Evolutionary conservation across 2,113 vertebrate species (phyloP), one percentile per base, ranked within the genome.

Genomic region (Nycticebus coucang): DNA sequence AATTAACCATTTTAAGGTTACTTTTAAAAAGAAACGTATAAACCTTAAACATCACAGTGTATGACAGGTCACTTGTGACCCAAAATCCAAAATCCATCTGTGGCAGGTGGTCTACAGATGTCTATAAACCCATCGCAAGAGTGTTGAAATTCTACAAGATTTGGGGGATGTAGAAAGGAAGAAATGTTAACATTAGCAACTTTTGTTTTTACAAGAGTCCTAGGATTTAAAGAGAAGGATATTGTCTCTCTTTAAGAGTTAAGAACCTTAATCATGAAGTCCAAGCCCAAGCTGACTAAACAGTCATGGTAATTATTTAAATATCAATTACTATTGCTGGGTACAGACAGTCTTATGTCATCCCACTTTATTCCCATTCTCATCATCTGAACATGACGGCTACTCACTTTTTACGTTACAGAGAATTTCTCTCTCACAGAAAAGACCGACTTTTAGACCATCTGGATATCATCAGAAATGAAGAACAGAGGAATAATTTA

Each of bases 401-500:
- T 55, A 84, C 75, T 92, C 85, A 64, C 85, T 89, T 85, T 87
- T 80, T 87, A 90, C 75, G 83, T 96, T 91, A 95, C 89, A 94
- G 97, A 90, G 92, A 90, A 94, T 96, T 82, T 90, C 86, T 66
- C 82, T 91, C 26, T 77, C 35, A 14, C 83, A 93, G 88, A 86
- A 91, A 96, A 97, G 91, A 83, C 0, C 78, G 95, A 96, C 95
- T 97, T 95, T 96, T 87, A 80, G 93, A 30, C 97, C 96, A 97
- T 98, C 97, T 98, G 97, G 96, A 95, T 94, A 78, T 82, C 95
- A 97, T 95, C 92, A 97, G 83, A 93, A 97, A 86, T 60, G 59
- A 94, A 97, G 68, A 95, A 93, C 90, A 95, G 95, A 94, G 72
- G 97, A 96, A 97, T 93, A 97, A 98, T 97, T 97, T 93, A 95